Evolutionary conservation across 2,113 vertebrate genomes (phyloP), one percentile per base, ranked within the genome.

Genomic region (Telmatochromis brichardi): DNA sequence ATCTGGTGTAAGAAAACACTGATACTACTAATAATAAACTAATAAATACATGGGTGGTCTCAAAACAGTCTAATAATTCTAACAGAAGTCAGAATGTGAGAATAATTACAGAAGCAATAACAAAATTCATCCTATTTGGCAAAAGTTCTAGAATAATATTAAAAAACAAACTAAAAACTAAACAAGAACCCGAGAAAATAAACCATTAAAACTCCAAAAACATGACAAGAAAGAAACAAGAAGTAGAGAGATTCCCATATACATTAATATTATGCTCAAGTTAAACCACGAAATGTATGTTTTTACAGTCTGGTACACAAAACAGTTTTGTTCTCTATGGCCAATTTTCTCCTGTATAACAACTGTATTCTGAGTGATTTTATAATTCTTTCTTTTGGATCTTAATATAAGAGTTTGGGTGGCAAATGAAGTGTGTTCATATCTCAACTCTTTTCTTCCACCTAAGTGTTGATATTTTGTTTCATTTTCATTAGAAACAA

Each of bases 281-380:
- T 65, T 37, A 7, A 65, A 12, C 60, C 33, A 37, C 6, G 0
- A n/a, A 5, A 37, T 65, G 0, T n/a, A 37, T 3, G 7, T 37
- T 65, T 65, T 65, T 65, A 65, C 17, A 65, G 17, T n/a, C 33
- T n/a, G 60, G 10, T 3, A 37, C 60, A 65, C 58, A 19, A 63
- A 55, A 55, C 54, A 26, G 55, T 58, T 58, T 15, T 60, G 57
- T 60, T 63, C 58, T 60, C 28, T 58, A 31, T 58, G 26, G 13
- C 26, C 13, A 58, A 0, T 28, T 58, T 58, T 60, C 28, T 31
- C 26, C 28, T 33, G 28, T 33, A 19, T 60, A 60, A 19, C 8
- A 31, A 33, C 60, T 60, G 57, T 60, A 60, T 60, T 28, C 26
- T 58, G 55, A 26, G 19, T 53, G 50, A n/a, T 53, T 53, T 3